phyloP scores from a whole-genome alignment of 2,113 vertebrate genomes.

The Trochalopteron elliotii region DNA sequence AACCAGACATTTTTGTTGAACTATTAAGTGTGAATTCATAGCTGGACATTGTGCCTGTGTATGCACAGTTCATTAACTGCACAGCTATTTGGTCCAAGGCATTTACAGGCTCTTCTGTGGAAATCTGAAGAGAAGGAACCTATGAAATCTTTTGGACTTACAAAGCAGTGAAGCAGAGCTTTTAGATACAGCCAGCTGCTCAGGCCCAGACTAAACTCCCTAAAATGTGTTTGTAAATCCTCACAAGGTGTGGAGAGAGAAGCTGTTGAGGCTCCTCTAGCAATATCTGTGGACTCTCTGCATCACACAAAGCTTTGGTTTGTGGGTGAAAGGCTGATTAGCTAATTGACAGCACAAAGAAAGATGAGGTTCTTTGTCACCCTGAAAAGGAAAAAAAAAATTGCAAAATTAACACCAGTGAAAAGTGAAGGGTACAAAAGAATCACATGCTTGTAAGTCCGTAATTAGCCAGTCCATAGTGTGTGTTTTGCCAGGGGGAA shows the following conservation, averaged over 20 bases:
- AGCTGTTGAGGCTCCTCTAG: background rate
- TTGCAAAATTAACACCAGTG: background rate
- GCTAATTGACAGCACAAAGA: background rate
- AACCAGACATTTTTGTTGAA: slow-evolving; percentile 4
- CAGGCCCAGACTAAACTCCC: background rate
- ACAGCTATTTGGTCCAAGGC: slow-evolving; percentile 29
- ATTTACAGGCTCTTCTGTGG: slow-evolving; percentile 7
- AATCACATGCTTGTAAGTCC: background rate
- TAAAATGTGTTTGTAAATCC: background rate
- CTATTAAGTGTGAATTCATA: slow-evolving; percentile 40
- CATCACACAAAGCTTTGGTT: background rate
- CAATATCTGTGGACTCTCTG: background rate
- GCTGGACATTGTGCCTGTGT: background rate
- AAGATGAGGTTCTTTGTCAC: background rate
- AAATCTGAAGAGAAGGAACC: background rate
- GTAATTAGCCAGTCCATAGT: background rate
- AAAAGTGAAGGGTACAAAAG: background rate
- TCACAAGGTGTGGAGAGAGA: background rate
- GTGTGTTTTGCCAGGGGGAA: accelerated
- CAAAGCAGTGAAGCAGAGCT: background rate
- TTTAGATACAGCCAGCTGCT: background rate
- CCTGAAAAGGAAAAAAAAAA: background rate
- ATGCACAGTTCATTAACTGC: slow-evolving; percentile 44
- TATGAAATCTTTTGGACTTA: background rate
- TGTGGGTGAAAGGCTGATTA: background rate